Percentiles rank a stretch among this genome's conserved stretches.
Conservation (phyloP, 2,113 vertebrate species). For the Dasyurus viverrinus region DNA sequence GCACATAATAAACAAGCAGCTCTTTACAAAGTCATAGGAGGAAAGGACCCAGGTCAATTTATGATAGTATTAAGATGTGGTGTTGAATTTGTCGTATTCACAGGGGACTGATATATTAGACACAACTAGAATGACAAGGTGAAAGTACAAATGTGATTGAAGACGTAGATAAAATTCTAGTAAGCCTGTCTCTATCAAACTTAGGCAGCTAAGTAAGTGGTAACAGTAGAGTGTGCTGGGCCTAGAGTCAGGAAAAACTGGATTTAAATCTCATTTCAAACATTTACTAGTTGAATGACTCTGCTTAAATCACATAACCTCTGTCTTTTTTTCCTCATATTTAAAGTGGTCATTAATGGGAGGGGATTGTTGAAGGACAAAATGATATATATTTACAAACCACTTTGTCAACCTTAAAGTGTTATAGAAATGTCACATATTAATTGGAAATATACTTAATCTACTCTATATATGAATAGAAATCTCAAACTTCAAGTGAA, state of each 20-base stretch:
- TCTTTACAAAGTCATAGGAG: not conserved
- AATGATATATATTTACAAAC: not conserved
- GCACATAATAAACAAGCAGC: not conserved
- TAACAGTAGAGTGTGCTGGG: not conserved
- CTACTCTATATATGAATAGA: not conserved
- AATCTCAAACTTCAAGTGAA: not conserved
- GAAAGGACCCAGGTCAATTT: not conserved
- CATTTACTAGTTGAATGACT: not conserved
- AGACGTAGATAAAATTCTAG: not conserved
- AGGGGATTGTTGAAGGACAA: not conserved
- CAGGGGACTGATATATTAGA: not conserved
- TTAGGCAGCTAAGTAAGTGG: not conserved
- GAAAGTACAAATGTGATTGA: not conserved
- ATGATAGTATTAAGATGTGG: not conserved
- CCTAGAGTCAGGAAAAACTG: no score
- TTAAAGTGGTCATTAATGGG: rapidly evolving
- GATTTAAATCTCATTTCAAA: not conserved
- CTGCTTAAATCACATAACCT: not conserved
- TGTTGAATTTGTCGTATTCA: not conserved
- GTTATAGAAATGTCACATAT: not conserved
- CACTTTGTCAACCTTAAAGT: not conserved
- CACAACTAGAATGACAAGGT: not conserved
- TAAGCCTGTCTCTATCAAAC: not conserved
- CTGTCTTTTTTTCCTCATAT: not conserved
- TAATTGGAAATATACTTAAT: not conserved